Conservation (phyloP, 2,113 vertebrate genomes). For the Henicopernis longicauda region DNA sequence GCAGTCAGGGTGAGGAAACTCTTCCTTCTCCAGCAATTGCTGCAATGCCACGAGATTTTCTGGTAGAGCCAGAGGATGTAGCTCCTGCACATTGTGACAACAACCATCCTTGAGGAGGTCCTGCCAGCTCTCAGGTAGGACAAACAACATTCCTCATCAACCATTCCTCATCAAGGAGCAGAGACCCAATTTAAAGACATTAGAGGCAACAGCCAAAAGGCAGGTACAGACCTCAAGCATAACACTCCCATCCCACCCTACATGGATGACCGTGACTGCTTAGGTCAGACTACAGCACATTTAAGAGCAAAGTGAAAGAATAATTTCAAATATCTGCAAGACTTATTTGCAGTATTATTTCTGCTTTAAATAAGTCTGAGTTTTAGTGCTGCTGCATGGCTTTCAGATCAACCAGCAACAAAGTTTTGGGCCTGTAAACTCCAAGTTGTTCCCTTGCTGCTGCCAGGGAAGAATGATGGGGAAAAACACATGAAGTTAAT, state of each 20-base stretch:
- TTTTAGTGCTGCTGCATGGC: neutral
- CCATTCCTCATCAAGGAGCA: neutral
- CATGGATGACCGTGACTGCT: neutral
- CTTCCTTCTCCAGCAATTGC: neutral
- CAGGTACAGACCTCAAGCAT: neutral
- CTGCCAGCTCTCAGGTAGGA: neutral
- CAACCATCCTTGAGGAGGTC: neutral
- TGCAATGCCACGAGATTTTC: neutral
- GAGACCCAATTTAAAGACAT: neutral
- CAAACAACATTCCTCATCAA: neutral
- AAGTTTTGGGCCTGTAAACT: neutral
- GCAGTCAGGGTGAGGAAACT: neutral
- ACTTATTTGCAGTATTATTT: neutral
- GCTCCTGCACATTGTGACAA: neutral
- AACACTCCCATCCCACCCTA: neutral
- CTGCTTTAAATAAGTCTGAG: neutral
- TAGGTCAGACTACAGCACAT: neutral
- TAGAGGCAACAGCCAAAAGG: neutral
- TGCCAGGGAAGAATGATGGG: neutral
- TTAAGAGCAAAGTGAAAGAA: neutral
- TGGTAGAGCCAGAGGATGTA: neutral
- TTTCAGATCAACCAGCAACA: neutral
- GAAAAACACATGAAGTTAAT: neutral
- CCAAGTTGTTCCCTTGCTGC: neutral
- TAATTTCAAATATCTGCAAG: neutral